These are phyloP conservation scores for Chlorodrepanis virens DNA, from an alignment of 2,113 vertebrate species.

Conservation along the genomic window DNA sequence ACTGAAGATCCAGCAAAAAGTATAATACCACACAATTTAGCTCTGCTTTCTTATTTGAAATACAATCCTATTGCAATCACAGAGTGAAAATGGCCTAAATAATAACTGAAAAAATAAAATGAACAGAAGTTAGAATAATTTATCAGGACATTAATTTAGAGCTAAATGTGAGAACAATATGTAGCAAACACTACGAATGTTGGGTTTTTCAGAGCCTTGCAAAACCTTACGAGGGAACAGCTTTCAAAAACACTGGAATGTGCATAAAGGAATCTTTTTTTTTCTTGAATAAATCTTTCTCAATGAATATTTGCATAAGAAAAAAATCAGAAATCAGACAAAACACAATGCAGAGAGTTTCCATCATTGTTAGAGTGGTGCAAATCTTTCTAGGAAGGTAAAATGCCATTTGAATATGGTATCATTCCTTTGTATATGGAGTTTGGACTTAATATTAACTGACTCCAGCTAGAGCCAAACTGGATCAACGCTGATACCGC, in stretches of 20 bases:
- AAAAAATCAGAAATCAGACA: neutral
- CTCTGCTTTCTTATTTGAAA: neutral
- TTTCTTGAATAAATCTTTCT: neutral
- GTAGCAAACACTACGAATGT: neutral
- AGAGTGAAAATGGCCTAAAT: neutral
- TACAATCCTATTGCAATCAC: neutral
- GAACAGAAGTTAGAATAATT: neutral
- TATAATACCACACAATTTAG: fast-evolving
- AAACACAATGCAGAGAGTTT: neutral
- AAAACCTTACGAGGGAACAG: neutral
- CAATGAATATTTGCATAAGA: neutral
- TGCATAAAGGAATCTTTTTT: neutral
- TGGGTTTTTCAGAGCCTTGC: neutral
- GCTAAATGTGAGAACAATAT: neutral
- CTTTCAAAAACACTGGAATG: neutral
- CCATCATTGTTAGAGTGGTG: neutral
- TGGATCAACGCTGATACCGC: fast-evolving
- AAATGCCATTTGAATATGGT: neutral
- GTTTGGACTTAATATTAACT: neutral
- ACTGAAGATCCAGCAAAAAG: neutral
- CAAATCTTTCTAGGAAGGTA: neutral
- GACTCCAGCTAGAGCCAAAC: neutral
- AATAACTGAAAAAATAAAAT: neutral
- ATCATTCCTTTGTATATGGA: neutral
- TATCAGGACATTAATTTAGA: neutral